phyloP scores from a whole-genome alignment of 2,888 invertebrate species.

The Netelia inedita region DNA sequence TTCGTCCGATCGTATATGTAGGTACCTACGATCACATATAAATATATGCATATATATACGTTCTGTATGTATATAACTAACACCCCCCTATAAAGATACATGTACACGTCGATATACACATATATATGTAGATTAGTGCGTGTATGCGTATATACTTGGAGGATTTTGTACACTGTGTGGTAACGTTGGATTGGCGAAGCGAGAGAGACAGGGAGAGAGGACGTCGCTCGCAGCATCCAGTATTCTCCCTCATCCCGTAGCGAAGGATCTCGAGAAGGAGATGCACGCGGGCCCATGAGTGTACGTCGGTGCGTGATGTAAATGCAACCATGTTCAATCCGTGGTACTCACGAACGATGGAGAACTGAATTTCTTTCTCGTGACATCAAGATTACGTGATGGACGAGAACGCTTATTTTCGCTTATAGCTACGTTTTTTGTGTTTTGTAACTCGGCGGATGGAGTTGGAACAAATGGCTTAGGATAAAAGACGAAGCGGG shows the following conservation, averaged over 20 bases:
- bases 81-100: no score
- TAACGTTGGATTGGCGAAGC: slow-evolving; percentile 11
- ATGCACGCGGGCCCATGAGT: slow-evolving; percentile 30
- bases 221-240: slow-evolving; percentile 20
- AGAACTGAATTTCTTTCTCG: slow-evolving; percentile 65
- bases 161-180: not conserved
- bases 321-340: slow-evolving; percentile 16
- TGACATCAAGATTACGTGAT: slow-evolving; percentile 65
- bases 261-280: slow-evolving; percentile 45
- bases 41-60: not conserved
- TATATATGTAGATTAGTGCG: slow-evolving; percentile 30
- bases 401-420: slow-evolving; percentile 55
- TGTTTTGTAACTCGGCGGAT: no score
- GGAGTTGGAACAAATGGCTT: no score
- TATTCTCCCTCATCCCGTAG: not conserved
- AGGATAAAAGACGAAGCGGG: no score
- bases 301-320: slow-evolving; percentile 19
- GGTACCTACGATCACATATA: slow-evolving; percentile 3
- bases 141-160: slow-evolving; percentile 27
- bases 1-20: slow-evolving; percentile 45
- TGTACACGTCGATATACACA: no score
- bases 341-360: slow-evolving; percentile 37
- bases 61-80: no score
- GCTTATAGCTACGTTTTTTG: slow-evolving; percentile 29
- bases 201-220: not conserved